Conservation (phyloP, 1,140 invertebrate species). For the Caenorhabditis briggsae region DNA sequence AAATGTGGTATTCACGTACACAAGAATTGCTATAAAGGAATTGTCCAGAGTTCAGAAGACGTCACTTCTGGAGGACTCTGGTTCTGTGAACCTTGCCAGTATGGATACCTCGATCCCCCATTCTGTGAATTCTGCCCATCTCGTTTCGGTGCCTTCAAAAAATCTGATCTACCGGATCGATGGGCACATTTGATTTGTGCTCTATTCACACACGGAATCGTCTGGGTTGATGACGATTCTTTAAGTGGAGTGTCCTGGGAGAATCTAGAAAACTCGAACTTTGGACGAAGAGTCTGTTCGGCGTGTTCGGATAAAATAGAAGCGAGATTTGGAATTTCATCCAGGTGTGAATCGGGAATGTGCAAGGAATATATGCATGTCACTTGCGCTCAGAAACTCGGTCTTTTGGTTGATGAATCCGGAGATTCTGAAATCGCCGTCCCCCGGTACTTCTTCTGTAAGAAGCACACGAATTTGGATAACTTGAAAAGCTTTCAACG, state of each 20-base stretch:
- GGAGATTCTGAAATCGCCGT: slow-evolving; percentile 66
- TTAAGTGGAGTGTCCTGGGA: slow-evolving; percentile 93
- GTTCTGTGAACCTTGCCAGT: slow-evolving; percentile 81
- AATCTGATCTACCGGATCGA: slow-evolving; percentile 78
- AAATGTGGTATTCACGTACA: slow-evolving; percentile 18
- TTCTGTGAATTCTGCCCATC: slow-evolving; percentile 81
- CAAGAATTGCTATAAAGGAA: neutral
- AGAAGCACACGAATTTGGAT: slow-evolving; percentile 66
- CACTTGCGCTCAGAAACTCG: slow-evolving; percentile 83
- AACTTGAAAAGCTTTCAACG: slow-evolving; percentile 13
- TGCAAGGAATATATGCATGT: slow-evolving; percentile 97
- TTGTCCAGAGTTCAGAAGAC: neutral
- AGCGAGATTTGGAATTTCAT: slow-evolving; percentile 91
- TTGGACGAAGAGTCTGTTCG: slow-evolving; percentile 84
- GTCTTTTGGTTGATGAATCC: slow-evolving; percentile 69
- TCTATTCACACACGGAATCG: slow-evolving; percentile 94
- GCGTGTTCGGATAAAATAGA: slow-evolving; percentile 89
- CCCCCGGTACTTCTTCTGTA: slow-evolving; percentile 68
- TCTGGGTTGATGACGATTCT: slow-evolving; percentile 95
- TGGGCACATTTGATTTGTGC: slow-evolving; percentile 98
- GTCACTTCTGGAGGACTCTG: slow-evolving; percentile 58
- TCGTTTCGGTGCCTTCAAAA: slow-evolving; percentile 91
- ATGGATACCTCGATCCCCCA: slow-evolving; percentile 78
- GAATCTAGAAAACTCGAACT: slow-evolving; percentile 82
- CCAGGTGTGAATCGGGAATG: slow-evolving; percentile 96